These are phyloP conservation scores for Maniola hyperantus DNA, from an alignment of 2,888 invertebrate genomes.

Conservation along the genomic window DNA sequence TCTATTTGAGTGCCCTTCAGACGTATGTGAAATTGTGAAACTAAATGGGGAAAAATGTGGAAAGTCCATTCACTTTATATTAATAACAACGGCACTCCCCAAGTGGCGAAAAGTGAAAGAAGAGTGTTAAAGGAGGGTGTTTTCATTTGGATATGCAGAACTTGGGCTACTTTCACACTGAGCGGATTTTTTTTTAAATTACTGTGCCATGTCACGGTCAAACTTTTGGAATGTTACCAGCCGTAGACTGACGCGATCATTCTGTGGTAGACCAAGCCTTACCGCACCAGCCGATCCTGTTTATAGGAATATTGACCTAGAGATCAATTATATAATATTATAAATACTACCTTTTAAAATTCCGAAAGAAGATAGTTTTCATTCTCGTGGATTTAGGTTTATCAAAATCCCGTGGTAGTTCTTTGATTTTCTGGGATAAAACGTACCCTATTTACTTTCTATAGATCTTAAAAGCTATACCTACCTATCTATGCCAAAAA, in stretches of 20 bases:
- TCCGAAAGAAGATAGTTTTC: too few relatives aligned
- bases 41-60: constrained; percentile 19
- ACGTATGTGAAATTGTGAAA: constrained; percentile 19
- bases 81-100: constrained; percentile 27
- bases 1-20: constrained; percentile 16
- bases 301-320: too few relatives aligned
- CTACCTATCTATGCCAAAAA: too few relatives aligned
- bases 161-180: not conserved
- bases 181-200: not conserved
- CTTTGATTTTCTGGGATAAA: too few relatives aligned
- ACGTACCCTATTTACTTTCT: too few relatives aligned
- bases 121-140: constrained; percentile 8
- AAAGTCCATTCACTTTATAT: constrained; percentile 25
- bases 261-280: too few relatives aligned
- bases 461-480: too few relatives aligned
- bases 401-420: too few relatives aligned
- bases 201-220: not conserved
- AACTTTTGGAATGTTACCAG: not conserved
- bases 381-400: too few relatives aligned
- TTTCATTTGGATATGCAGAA: not conserved
- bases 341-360: too few relatives aligned
- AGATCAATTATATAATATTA: too few relatives aligned
- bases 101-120: constrained; percentile 14
- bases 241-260: not conserved
- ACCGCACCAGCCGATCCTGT: too few relatives aligned